Conservation (phyloP, 2,113 vertebrate genomes). For the Neoarius graeffei region DNA sequence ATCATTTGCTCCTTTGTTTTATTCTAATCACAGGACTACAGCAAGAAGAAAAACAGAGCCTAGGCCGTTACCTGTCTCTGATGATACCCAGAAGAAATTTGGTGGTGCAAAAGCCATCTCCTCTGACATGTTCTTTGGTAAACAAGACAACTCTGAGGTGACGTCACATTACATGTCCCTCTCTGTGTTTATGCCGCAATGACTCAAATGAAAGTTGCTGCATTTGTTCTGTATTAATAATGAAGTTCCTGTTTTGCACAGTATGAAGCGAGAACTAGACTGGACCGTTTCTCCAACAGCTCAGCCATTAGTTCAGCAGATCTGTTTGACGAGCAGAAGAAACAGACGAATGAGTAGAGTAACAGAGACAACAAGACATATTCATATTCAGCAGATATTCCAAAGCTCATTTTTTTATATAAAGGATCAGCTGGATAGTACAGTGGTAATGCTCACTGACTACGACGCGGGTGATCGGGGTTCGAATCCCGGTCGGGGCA, state of each 20-base stretch:
- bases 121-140: constrained; percentile 97
- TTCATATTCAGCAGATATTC: too few relatives aligned
- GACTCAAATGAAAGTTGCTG: background rate
- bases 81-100: constrained; percentile 91
- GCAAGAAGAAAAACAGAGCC: constrained; percentile 81
- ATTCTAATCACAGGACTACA: constrained; percentile 71
- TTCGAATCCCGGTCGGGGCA: too few relatives aligned
- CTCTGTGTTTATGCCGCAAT: background rate
- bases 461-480: too few relatives aligned
- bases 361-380: background rate
- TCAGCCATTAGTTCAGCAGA: constrained; percentile 91
- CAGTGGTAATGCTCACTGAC: too few relatives aligned
- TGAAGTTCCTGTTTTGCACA: constrained; percentile 55
- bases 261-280: constrained; percentile 86
- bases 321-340: constrained; percentile 90
- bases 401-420: too few relatives aligned
- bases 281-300: constrained; percentile 84
- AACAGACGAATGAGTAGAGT: constrained; percentile 73
- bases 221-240: background rate
- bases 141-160: constrained; percentile 85
- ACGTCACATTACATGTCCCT: background rate
- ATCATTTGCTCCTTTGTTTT: background rate
- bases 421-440: too few relatives aligned
- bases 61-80: constrained; percentile 58
- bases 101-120: constrained; percentile 90